phyloP scores from a whole-genome alignment of 2,888 invertebrate genomes.

The Drosophila lutescens region DNA sequence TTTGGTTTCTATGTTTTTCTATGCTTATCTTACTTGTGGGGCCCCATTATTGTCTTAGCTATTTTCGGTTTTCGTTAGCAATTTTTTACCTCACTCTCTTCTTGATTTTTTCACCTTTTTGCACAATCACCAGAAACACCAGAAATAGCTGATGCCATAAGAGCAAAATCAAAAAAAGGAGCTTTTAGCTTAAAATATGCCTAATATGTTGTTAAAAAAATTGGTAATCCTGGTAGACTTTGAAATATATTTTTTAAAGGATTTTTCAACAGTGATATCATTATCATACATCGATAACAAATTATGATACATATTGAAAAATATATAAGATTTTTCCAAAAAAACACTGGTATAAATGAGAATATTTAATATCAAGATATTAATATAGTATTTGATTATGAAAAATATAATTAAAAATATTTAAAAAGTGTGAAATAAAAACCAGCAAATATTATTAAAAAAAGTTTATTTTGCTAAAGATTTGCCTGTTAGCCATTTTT shows the following conservation, averaged over 20 bases:
- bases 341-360: too few species aligned
- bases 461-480: neutral
- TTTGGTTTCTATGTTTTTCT: conserved; percentile 15
- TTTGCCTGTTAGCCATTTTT: conserved; percentile 2
- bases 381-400: too few species aligned
- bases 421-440: neutral
- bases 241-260: too few species aligned
- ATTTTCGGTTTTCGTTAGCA: conserved; percentile 25
- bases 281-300: too few species aligned
- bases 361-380: too few species aligned
- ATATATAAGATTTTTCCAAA: too few species aligned
- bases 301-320: too few species aligned
- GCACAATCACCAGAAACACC: conserved; percentile 47
- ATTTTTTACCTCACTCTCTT: conserved; percentile 15
- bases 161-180: conserved; percentile 2
- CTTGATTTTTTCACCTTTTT: conserved; percentile 27
- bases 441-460: neutral
- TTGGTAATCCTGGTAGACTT: too few species aligned
- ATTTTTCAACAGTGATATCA: too few species aligned
- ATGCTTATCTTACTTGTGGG: conserved; percentile 32
- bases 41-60: conserved; percentile 37
- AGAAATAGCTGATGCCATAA: neutral
- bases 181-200: neutral
- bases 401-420: neutral
- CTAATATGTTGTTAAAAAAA: neutral